phyloP scores from a whole-genome alignment of 2,797 vertebrate species.

The Psittacula echo region DNA sequence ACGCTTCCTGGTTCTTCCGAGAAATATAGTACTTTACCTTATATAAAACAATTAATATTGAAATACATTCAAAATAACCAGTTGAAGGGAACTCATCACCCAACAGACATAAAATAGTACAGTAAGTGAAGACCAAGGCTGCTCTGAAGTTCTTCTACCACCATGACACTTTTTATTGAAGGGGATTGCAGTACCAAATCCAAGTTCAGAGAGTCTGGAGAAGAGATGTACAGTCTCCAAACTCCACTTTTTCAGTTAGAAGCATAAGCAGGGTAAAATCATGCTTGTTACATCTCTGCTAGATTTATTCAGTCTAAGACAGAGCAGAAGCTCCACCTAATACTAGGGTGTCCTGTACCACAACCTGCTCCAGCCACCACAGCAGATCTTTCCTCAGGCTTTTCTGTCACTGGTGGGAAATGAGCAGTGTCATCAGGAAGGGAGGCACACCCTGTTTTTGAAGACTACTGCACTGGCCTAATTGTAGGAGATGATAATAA shows the following conservation, averaged over 20 bases:
- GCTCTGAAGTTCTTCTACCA: neutral
- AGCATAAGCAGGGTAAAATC: neutral
- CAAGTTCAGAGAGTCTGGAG: neutral
- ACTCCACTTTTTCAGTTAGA: neutral
- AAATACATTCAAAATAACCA: neutral
- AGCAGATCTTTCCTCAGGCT: neutral
- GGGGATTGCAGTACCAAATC: neutral
- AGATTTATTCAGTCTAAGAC: neutral
- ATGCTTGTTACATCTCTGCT: neutral
- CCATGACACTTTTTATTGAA: neutral
- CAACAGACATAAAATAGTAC: neutral
- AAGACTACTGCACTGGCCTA: neutral
- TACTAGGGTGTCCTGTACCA: neutral
- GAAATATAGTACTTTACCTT: neutral
- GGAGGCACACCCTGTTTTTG: neutral
- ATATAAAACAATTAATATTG: neutral
- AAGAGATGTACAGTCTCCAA: neutral
- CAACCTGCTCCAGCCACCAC: neutral
- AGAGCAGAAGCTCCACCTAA: neutral
- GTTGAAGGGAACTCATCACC: neutral
- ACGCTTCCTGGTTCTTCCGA: neutral
- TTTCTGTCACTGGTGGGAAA: neutral
- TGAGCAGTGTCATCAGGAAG: neutral
- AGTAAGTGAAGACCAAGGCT: neutral
- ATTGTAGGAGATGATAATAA: neutral